Percentiles rank a stretch among this genome's conserved stretches.
Conservation (phyloP, 2,113 vertebrate species). For the Siniperca chuatsi region DNA sequence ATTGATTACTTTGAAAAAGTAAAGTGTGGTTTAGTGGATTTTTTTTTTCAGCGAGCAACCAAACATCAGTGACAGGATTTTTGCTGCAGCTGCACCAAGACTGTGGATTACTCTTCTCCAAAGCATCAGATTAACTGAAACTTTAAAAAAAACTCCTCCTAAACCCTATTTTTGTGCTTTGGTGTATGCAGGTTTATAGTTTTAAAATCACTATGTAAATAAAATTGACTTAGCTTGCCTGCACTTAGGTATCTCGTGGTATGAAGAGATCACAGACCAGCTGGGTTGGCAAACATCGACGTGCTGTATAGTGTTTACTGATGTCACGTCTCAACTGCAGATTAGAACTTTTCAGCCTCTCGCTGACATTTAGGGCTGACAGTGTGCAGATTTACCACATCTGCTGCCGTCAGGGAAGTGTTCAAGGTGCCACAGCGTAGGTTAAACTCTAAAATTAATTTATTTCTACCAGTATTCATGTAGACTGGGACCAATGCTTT, state of each 20-base stretch:
- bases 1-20: neutral
- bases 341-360: neutral
- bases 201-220: neutral
- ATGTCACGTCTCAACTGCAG: neutral
- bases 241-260: neutral
- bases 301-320: neutral
- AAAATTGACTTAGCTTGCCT: neutral
- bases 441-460: neutral
- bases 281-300: constrained; percentile 21
- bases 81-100: constrained; percentile 13
- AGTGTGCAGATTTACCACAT: neutral
- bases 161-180: neutral
- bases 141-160: neutral
- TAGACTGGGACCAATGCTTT: neutral
- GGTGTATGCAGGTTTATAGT: neutral
- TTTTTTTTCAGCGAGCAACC: neutral
- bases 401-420: neutral
- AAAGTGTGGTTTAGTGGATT: neutral
- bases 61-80: neutral
- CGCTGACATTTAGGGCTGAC: neutral
- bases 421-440: neutral
- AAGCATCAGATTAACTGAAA: neutral
- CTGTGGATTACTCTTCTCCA: neutral
- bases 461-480: neutral
- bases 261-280: constrained; percentile 25